Evolutionary conservation across 2,113 vertebrate genomes (phyloP).

Genomic region (Corvus moneduloides): DNA sequence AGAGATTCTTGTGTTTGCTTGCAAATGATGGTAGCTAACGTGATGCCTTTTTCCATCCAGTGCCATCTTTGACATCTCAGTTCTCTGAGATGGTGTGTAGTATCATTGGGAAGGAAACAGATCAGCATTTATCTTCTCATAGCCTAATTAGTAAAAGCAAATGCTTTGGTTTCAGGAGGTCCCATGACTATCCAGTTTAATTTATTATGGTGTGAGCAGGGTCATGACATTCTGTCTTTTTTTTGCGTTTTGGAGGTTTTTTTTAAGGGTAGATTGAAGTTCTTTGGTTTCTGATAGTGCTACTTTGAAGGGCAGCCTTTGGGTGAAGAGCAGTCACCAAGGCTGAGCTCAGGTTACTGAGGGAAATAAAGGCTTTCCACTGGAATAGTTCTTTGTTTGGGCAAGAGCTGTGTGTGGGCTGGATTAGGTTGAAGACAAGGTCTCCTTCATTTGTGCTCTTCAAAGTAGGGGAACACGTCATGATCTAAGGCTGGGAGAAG

Average conservation of each 20-base stretch:
- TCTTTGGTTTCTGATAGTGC: neutral
- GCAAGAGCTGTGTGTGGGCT: neutral
- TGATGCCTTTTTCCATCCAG: neutral
- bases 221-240: neutral
- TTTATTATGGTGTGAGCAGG: neutral
- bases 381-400: neutral
- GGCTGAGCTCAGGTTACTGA: neutral
- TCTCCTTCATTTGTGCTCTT: neutral
- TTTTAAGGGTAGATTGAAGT: neutral
- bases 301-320: neutral
- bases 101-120: neutral
- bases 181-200: neutral
- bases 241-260: neutral
- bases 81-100: neutral
- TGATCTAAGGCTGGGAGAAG: neutral
- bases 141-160: neutral
- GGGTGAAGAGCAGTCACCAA: neutral
- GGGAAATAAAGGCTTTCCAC: neutral
- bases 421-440: neutral
- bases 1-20: neutral
- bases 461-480: neutral
- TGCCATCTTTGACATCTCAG: neutral
- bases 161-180: neutral
- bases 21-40: accelerated
- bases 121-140: neutral